Base-by-base conservation (phyloP, 1,140 invertebrate genomes). In the Aphelenchoides fujianensis region DNA sequence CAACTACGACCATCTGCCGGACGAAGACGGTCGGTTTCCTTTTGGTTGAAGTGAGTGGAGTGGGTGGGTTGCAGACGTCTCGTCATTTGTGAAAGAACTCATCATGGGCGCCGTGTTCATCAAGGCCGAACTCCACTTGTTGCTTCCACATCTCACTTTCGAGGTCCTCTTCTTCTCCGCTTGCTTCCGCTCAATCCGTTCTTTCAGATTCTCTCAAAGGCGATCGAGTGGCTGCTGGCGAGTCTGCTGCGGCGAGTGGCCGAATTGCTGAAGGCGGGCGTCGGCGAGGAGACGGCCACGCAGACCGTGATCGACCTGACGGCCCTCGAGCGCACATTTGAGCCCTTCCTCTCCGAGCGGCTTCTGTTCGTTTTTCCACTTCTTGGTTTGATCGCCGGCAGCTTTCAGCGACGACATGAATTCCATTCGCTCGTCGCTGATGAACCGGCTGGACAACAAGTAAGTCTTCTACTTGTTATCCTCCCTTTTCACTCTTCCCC, bases 1-100 rank as follows among this genome's bases (percentile, higher is more conserved):
- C 19, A 69, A 54, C 61, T 82, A 82, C 61, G 72, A 78, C 3
- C 66, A 77, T 12, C 27, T 77, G 1, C 74, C 74, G 27, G 81
- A 75, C 53, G 77, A 79, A 27, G 68, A 81, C 7, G 81, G 78
- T n/a, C n/a, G n/a, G n/a, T n/a, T n/a, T n/a, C n/a, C n/a, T n/a
- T n/a, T n/a, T n/a, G n/a, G n/a, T n/a, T n/a, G n/a, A n/a, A n/a
- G n/a, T 80, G 35, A 32, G 75, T 35, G 31, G 27, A n/a, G n/a
- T 57, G 32, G 31, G 32, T 66, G 19, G 31, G 23, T 69, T 80
- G 67, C 57, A 84, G 81, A 83, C 48, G 83, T 84, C 16, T 83
- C 83, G n/a, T 74, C 74, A 48, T 84, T 76, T 61, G 69, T 82
- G 2, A 83, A 83, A 68, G 82, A 83, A 61, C 62, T 83, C 31